phyloP scores from a whole-genome alignment of 2,888 invertebrate species.

The Masnerella sp. region DNA sequence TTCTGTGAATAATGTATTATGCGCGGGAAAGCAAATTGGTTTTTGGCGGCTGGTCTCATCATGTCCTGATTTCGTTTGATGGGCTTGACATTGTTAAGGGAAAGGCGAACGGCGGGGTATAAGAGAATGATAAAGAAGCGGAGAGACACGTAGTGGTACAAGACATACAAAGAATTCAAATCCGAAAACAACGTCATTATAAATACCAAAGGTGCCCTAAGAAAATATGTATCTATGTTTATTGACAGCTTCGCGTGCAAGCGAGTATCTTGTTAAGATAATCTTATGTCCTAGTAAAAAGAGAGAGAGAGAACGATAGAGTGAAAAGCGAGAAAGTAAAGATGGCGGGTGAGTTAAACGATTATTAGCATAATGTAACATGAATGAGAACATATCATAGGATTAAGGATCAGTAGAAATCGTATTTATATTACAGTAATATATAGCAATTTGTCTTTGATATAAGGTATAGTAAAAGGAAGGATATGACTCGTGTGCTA shows the following conservation, averaged over 20 bases:
- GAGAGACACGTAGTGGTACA: slow-evolving; percentile 50
- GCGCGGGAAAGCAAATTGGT: too few relatives aligned
- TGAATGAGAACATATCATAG: slow-evolving; percentile 78
- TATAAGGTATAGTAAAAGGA: slow-evolving; percentile 59
- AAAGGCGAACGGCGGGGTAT: slow-evolving; percentile 57
- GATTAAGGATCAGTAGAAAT: slow-evolving; percentile 68
- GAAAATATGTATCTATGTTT: slow-evolving; percentile 81
- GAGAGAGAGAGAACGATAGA: slow-evolving; percentile 21
- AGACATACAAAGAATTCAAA: slow-evolving; percentile 61
- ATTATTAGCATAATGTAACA: slow-evolving; percentile 66
- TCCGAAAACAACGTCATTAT: slow-evolving; percentile 82
- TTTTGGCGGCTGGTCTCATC: background rate
- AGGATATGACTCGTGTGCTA: slow-evolving; percentile 71
- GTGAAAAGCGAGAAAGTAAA: slow-evolving; percentile 38
- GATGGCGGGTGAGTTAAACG: slow-evolving; percentile 44
- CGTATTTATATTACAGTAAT: slow-evolving; percentile 62
- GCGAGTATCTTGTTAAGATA: slow-evolving; percentile 71
- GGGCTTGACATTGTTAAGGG: slow-evolving; percentile 35
- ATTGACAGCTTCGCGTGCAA: slow-evolving; percentile 74
- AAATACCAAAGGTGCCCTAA: slow-evolving; percentile 93
- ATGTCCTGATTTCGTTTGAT: slow-evolving; percentile 38
- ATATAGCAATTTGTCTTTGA: slow-evolving; percentile 65
- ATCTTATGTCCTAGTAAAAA: slow-evolving; percentile 67
- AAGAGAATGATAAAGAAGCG: too few relatives aligned
- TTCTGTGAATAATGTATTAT: too few relatives aligned